Evolutionary conservation across 2,113 vertebrate species (phyloP), one percentile per base, ranked within the genome.

Genomic region (Oplegnathus fasciatus): DNA sequence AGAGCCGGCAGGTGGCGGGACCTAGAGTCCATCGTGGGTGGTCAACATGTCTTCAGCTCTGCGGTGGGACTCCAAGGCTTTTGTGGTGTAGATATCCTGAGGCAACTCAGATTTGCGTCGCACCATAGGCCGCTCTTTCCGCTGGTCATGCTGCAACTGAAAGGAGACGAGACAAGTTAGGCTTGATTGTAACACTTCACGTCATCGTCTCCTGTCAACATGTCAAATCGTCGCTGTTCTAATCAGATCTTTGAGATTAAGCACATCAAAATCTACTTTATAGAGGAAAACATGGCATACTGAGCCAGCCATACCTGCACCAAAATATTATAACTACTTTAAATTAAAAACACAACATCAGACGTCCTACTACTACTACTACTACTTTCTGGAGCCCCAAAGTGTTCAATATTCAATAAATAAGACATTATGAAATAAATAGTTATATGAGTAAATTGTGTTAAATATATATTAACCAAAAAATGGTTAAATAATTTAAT

Each of bases 11-110:
- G 84, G 72, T 55, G 65, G 81, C n/a, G 72, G 80, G 85, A 86
- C 89, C 90, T 95, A 95, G 94, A 97, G 97, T 92, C 97, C 97
- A 32, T 97, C 96, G 75, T 97, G 97, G 90, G 93, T 86, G 92
- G 97, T 95, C 93, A 97, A 94, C 96, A 97, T 97, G 92, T 97
- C 97, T 80, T 97, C 97, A 91, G 97, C 96, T 95, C 97, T 96
- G 95, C 97, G 96, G 94, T 97, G 98, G 93, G 97, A 96, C 95
- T 98, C 98, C 98, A 98, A 98, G 98, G 98, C 98, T 97, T 97
- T 98, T 95, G 97, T 96, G 97, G 98, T 97, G 97, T 97, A 98
- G 93, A 97, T 98, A 96, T 99, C 98, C 98, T 98, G 98, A 97
- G 98, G 98, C 96, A 98, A 95, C 95, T 99, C 98, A 66, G 98